Evolutionary conservation across 1,140 invertebrate genomes (phyloP).

Genomic region (Zaprionus capensis): DNA sequence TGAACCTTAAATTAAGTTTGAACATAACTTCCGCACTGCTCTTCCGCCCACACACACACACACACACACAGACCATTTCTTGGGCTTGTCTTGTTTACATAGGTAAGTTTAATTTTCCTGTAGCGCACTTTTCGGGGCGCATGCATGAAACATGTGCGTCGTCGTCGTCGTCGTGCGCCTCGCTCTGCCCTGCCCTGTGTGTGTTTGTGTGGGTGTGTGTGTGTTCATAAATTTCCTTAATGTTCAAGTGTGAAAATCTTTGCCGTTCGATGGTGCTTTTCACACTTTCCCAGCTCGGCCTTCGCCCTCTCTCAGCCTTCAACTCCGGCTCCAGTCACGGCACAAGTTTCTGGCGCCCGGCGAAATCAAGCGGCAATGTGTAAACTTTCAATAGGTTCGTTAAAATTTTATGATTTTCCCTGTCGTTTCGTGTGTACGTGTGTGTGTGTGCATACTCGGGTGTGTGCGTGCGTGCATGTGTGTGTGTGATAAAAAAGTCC

Average conservation of each 20-base stretch:
- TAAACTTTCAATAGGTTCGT: constrained; percentile 83
- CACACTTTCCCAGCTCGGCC: constrained; percentile 71
- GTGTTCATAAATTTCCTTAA: constrained; percentile 78
- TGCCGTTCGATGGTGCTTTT: constrained; percentile 84
- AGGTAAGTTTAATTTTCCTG: constrained; percentile 84
- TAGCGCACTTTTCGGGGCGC: constrained; percentile 75
- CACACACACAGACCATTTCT: constrained; percentile 57
- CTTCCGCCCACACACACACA: constrained; percentile 50
- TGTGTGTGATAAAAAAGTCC: constrained; percentile 39
- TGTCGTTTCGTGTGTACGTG: constrained; percentile 12
- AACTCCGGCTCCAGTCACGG: constrained; percentile 29
- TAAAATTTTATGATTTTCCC: constrained; percentile 83
- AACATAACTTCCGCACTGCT: constrained; percentile 75
- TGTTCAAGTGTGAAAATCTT: constrained; percentile 84
- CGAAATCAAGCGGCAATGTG: constrained; percentile 82
- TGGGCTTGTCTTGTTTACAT: constrained; percentile 75
- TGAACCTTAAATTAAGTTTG: constrained; percentile 84
- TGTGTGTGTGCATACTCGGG: constrained; percentile 9
- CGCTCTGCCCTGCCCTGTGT: constrained; percentile 3
- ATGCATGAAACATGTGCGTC: constrained; percentile 71
- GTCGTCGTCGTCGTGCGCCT: constrained; percentile 33
- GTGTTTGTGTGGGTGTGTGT: constrained; percentile 41
- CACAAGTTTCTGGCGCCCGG: constrained; percentile 35
- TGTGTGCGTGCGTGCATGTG: constrained; percentile 18
- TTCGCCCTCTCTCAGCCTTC: constrained; percentile 18